Base-by-base conservation (phyloP, 1,140 invertebrate genomes). In the Diabrotica virgifera region DNA sequence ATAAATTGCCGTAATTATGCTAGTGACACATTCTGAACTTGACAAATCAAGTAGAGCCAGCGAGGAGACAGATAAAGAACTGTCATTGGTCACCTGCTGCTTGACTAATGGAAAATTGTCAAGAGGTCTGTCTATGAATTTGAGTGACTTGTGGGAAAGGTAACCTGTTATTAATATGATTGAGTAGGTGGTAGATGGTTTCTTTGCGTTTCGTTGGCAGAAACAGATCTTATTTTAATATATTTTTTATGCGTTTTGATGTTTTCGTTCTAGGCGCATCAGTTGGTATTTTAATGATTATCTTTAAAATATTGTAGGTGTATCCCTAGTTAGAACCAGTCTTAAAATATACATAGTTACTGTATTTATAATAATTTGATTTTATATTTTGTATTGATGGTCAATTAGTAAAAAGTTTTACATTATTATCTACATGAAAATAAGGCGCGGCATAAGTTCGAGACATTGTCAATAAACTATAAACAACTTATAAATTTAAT, bases 91-190 rank as follows among this genome's bases (percentile, higher is more conserved):
- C 62, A 57, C 62, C 62, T 40, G 55, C 55, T 58, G 62, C 13
- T 63, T 63, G 62, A 63, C 62, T 57, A 58, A 63, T 63, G 62
- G 50, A 35, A 62, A 63, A 63, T 63, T 14, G 12, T 63, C 54
- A 63, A 38, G 60, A 38, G 24, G 55, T 56, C 53, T 11, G 54
- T 56, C 55, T 58, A 50, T 63, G 60, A 36, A 62, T 62, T 62
- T 62, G 60, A 62, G 37, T 63, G 55, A 58, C 62, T 58, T 63
- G 62, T 63, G 62, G 62, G 62, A 63, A 63, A 63, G 62, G 52
- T 50, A 54, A 62, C 24, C 51, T 62, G 60, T 62, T 62, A 54
- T 54, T 62, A 59, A 59, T 36, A 62, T 38, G n/a, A 53, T 37
- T 6, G 51, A 9, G 52, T 54, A 37, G 60, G 36, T 62, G 60